Base-by-base conservation (phyloP, 2,888 invertebrate species). In the Hydriomena furcata region DNA sequence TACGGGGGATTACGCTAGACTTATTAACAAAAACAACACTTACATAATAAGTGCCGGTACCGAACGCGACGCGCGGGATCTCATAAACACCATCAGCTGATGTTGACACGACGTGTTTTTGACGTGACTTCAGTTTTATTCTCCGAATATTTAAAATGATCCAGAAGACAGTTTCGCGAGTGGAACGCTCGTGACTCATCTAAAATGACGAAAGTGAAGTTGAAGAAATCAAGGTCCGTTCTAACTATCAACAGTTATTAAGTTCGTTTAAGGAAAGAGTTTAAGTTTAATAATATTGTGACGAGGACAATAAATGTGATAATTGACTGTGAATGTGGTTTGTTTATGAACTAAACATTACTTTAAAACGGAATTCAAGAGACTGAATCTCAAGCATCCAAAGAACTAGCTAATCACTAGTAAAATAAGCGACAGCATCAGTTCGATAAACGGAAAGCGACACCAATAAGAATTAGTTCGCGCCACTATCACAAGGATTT, bases 191-290 rank as follows among this genome's bases (percentile, higher is more conserved):
- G 84, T 90, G 90, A 90, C 68, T 90, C 88, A 90, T 78, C 69
- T 81, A 89, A 85, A 86, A 90, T 89, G 90, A 83, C 90, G 85
- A 90, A 87, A 89, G 89, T 89, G 69, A 90, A 88, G 79, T 83
- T 89, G 83, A 90, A 90, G 73, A 76, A 76, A 70, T 73, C 79
- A 74, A 81, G 77, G 76, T 63, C 69, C 61, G 65, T 60, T 55
- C 68, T 68, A 67, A 71, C 72, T 61, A 68, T 68, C 61, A 68
- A 71, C 59, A 66, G 73, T 71, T 71, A 59, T 71, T 72, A 63
- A 79, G 82, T 54, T 54, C 24, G 77, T 81, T 79, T 74, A 73
- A 71, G 64, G 71, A 73, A 70, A 73, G 66, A 67, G 71, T 70
- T 71, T 66, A 67, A 65, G 65, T 63, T 62, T 46, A 65, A 64